Evolutionary conservation across 2,888 invertebrate genomes (phyloP).

Genomic region (Aphidius colemani): DNA sequence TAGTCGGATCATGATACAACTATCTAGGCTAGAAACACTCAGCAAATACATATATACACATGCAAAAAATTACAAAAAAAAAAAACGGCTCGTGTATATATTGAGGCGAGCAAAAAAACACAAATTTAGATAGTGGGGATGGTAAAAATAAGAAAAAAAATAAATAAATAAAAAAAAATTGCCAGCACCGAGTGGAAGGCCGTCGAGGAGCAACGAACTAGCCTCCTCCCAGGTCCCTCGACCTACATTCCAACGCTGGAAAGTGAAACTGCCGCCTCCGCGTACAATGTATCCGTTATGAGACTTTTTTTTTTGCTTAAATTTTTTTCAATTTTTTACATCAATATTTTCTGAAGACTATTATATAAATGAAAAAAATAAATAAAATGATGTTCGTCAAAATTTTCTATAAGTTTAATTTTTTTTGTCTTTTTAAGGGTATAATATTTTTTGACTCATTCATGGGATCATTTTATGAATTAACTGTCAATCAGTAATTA

Average conservation of each 20-base stretch:
- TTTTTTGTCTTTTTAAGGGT: too few species aligned
- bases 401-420: too few species aligned
- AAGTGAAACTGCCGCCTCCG: constrained; percentile 60
- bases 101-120: neutral
- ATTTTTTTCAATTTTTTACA: constrained; percentile 2
- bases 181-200: constrained; percentile 63
- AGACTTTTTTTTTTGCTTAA: constrained; percentile 25
- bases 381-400: too few species aligned
- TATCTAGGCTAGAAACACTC: constrained; percentile 39
- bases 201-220: constrained; percentile 67
- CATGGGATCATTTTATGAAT: neutral
- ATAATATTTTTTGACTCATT: too few species aligned
- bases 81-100: neutral
- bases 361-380: neutral
- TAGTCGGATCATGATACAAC: constrained; percentile 19
- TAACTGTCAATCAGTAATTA: too few species aligned
- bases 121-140: constrained; percentile 8
- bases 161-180: constrained; percentile 40
- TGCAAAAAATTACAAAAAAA: constrained; percentile 6
- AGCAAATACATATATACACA: constrained; percentile 23
- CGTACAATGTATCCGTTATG: constrained; percentile 38
- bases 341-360: neutral
- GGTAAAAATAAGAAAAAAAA: constrained; percentile 9
- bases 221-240: constrained; percentile 62
- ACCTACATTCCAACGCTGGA: constrained; percentile 61